Base-by-base conservation (phyloP, 2,113 vertebrate species). In the Gadus macrocephalus region DNA sequence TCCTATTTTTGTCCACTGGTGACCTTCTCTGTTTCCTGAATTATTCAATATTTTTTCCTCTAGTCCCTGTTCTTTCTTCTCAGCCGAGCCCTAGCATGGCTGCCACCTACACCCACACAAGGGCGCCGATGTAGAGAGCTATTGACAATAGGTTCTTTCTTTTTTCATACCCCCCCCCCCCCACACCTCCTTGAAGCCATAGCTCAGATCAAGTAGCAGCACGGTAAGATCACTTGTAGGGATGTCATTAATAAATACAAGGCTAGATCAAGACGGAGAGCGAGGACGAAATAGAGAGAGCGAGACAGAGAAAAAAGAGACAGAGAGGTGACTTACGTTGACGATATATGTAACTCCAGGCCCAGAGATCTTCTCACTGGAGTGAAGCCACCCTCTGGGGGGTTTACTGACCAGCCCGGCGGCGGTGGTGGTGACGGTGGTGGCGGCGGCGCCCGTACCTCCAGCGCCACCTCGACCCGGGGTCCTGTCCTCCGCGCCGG, bases 261-360 rank as follows among this genome's bases (percentile, higher is more conserved):
- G 31, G 0, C 31, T 4, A 35, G 31, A 35, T 35, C 31, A 7
- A 35, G 31, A 35, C 31, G 31, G 31, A 35, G 31, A 35, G 31
- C 2, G 31, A 35, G 31, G 4, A 35, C 31, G 31, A 25, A 2
- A 25, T 25, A 25, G 31, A 35, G 31, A 35, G 31, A 35, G 31
- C 4, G 31, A 35, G 28, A 31, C 28, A 5, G 28, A 31, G 68
- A 56, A 35, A 64, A 62, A 17, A 16, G 49, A 6, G 65, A 38
- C n/a, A 17, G 17, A 17, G 12, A 15, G 49, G 15, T 8, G 55
- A 22, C 31, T 62, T 93, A 99, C 96, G 96, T 99, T 98, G 78
- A 98, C 96, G 64, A 96, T 86, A 77, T 97, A 99, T 82, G 95
- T 98, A 91, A 98, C 95, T 87, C 97, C 97, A 31, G 96, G 93